Percentiles rank a stretch among this genome's conserved stretches.
These are phyloP conservation scores for Morpho deidamia DNA, from an alignment of 2,888 invertebrate species.

Conservation along the genomic window DNA sequence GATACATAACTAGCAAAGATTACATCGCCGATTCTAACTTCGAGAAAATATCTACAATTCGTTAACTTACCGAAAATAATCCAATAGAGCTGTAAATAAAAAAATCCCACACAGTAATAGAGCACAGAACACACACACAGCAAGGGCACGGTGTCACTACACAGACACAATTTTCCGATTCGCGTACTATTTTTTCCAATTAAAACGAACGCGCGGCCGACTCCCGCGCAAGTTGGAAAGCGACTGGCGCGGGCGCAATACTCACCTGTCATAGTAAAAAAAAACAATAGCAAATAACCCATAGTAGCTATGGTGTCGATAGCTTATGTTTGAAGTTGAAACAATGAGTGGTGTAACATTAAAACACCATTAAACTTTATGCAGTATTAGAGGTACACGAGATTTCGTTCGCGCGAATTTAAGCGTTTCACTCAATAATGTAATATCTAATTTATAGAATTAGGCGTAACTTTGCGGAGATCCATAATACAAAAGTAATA, in stretches of 20 bases:
- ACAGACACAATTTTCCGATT: constrained; percentile 23
- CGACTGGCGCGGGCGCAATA: constrained; percentile 46
- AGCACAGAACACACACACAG: constrained; percentile 20
- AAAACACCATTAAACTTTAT: not conserved
- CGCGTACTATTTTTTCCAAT: constrained; percentile 19
- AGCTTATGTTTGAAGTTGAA: constrained; percentile 29
- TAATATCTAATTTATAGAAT: too few relatives aligned
- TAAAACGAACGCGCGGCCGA: constrained; percentile 37
- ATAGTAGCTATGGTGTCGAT: constrained; percentile 29
- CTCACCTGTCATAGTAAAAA: constrained; percentile 36
- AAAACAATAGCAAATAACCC: constrained; percentile 64
- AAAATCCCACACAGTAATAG: constrained; percentile 20
- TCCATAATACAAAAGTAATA: too few relatives aligned
- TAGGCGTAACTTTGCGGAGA: too few relatives aligned
- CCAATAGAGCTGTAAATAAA: constrained; percentile 22
- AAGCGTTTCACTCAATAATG: too few relatives aligned
- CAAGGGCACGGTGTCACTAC: constrained; percentile 15
- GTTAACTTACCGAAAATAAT: constrained; percentile 51
- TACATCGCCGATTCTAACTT: constrained; percentile 1
- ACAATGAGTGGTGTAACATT: constrained; percentile 18
- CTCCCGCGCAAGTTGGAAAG: constrained; percentile 52
- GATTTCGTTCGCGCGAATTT: too few relatives aligned
- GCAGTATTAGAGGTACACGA: too few relatives aligned
- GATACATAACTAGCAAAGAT: constrained; percentile 9
- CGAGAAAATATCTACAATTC: constrained; percentile 15